Evolutionary conservation across 1,140 invertebrate genomes (phyloP).

Genomic region (Trachelipus rathkii): DNA sequence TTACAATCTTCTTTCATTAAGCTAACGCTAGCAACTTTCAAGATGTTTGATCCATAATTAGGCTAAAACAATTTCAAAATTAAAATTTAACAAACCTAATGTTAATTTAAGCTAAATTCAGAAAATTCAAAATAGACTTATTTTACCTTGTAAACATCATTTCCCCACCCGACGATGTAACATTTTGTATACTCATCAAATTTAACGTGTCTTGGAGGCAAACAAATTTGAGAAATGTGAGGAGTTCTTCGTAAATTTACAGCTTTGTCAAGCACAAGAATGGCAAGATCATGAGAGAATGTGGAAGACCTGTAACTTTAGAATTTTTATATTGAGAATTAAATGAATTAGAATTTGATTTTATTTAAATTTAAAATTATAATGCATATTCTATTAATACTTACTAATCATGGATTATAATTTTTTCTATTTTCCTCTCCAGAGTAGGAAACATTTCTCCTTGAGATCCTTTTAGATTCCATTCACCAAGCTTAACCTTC

Average conservation of each 20-base stretch:
- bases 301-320: constrained; percentile 30
- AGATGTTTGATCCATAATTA: constrained; percentile 31
- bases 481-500: constrained; percentile 32
- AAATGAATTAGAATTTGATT: too few species aligned
- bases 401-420: constrained; percentile 33
- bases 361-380: too few species aligned
- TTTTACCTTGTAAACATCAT: constrained; percentile 35
- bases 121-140: background rate
- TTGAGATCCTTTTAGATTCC: constrained; percentile 28
- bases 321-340: too few species aligned
- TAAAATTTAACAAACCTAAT: background rate
- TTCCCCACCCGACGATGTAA: constrained; percentile 36
- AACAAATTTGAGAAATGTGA: constrained; percentile 28
- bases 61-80: constrained; percentile 21
- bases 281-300: constrained; percentile 28
- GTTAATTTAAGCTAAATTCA: background rate
- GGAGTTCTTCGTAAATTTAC: constrained; percentile 28
- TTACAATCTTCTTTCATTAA: constrained; percentile 31
- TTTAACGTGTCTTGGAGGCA: constrained; percentile 17
- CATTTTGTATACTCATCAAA: constrained; percentile 33
- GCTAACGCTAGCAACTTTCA: constrained; percentile 21
- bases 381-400: too few species aligned
- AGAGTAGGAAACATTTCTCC: constrained; percentile 35
- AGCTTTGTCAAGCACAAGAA: constrained; percentile 22
- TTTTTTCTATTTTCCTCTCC: constrained; percentile 20